Evolutionary conservation across 2,797 vertebrate species (phyloP).

Genomic region (Pangasius djambal): DNA sequence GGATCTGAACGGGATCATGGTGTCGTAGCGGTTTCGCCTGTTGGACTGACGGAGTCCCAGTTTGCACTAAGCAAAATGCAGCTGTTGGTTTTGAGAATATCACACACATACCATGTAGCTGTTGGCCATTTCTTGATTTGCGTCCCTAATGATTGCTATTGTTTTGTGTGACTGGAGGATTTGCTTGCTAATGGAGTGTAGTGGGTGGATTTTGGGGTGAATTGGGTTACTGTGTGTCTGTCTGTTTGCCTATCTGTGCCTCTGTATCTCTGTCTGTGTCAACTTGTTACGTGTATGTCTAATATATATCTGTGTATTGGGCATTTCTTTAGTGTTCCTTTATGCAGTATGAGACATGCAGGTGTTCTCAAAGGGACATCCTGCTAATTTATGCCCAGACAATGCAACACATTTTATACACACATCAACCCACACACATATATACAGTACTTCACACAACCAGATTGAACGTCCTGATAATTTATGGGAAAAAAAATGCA

Average conservation of each 20-base stretch:
- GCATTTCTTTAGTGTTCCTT: neutral
- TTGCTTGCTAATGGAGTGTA: constrained; percentile 33
- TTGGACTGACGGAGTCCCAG: neutral
- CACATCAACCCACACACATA: neutral
- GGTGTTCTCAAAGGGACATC: constrained; percentile 27
- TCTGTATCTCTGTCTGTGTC: neutral
- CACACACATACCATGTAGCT: neutral
- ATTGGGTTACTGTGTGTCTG: constrained; percentile 7
- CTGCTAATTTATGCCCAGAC: constrained; percentile 6
- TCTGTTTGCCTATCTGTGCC: neutral
- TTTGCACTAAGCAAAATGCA: neutral
- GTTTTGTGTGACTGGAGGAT: constrained; percentile 42
- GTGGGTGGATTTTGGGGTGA: neutral
- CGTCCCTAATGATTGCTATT: constrained; percentile 32
- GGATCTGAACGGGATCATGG: neutral
- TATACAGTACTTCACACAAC: neutral
- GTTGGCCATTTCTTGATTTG: constrained; percentile 10
- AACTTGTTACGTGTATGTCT: neutral
- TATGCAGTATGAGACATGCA: constrained; percentile 65
- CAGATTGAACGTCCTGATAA: neutral
- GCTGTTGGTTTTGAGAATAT: neutral
- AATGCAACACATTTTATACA: constrained; percentile 8
- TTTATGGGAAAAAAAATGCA: neutral
- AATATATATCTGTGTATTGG: neutral
- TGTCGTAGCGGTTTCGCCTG: neutral